phyloP scores from a whole-genome alignment of 2,888 invertebrate genomes.

The Rhimphoctona megacephalus region DNA sequence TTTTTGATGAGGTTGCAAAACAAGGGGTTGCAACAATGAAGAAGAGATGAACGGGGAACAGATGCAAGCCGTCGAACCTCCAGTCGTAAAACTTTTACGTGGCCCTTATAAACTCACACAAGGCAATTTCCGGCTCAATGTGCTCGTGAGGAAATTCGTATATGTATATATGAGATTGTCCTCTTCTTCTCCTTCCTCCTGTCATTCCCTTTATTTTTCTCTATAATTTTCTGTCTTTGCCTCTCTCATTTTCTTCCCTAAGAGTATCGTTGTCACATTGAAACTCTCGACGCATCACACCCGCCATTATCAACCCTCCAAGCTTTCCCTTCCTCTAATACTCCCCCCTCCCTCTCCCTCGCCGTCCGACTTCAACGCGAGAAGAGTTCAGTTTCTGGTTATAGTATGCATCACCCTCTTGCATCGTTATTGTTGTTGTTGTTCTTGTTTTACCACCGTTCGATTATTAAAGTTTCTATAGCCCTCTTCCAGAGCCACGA shows the following conservation, averaged over 20 bases:
- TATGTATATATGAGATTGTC: too few species aligned
- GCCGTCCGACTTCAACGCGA: constrained; percentile 14
- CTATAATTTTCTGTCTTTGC: constrained; percentile 34
- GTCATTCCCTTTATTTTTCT: constrained; percentile 21
- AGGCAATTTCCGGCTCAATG: constrained; percentile 61
- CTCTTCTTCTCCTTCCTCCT: background rate
- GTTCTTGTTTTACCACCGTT: constrained; percentile 75
- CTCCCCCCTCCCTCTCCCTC: background rate
- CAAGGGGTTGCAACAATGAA: background rate
- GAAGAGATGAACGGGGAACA: constrained; percentile 63
- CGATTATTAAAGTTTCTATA: constrained; percentile 76
- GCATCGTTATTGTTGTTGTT: constrained; percentile 62
- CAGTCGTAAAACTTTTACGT: constrained; percentile 80
- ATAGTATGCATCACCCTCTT: constrained; percentile 44
- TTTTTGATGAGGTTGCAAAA: background rate
- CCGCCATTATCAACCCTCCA: background rate
- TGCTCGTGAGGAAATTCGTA: constrained; percentile 25
- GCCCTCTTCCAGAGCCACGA: constrained; percentile 28
- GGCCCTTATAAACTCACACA: constrained; percentile 51
- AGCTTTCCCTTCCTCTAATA: background rate
- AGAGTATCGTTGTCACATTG: constrained; percentile 29
- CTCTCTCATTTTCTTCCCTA: constrained; percentile 20
- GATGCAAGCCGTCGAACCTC: constrained; percentile 77
- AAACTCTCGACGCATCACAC: constrained; percentile 25
- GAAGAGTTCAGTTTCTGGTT: constrained; percentile 30